Percentiles rank a stretch among this genome's conserved stretches.
Evolutionary conservation across 2,113 vertebrate species (phyloP).

Genomic region (Tetrax tetrax): DNA sequence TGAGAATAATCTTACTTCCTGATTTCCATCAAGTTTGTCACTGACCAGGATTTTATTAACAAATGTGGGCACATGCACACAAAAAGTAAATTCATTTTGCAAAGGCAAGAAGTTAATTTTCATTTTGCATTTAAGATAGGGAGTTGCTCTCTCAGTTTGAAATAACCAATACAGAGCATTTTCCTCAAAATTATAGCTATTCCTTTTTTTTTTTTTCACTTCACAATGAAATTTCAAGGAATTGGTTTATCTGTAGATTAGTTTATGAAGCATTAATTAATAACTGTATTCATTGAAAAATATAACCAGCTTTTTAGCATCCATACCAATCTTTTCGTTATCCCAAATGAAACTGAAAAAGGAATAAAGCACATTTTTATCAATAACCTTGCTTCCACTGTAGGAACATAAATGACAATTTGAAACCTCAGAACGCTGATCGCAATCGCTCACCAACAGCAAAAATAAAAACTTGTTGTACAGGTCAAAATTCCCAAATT

Average conservation of each 20-base stretch:
- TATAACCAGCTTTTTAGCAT: not conserved
- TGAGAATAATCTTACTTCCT: not conserved
- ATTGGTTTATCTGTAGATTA: not conserved
- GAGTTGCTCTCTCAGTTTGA: not conserved
- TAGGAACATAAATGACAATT: not conserved
- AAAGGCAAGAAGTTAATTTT: not conserved
- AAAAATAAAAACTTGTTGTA: not conserved
- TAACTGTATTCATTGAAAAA: not conserved
- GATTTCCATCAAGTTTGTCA: not conserved
- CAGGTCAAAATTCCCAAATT: not conserved
- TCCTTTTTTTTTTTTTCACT: not conserved
- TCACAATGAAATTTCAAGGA: not conserved
- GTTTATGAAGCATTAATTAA: constrained; percentile 15
- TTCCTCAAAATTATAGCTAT: not conserved
- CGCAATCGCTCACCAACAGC: not conserved
- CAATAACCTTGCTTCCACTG: not conserved
- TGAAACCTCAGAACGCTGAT: not conserved
- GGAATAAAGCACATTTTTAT: not conserved
- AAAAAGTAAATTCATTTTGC: not conserved
- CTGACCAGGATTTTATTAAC: not conserved
- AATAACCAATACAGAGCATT: not conserved
- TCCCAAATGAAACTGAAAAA: not conserved
- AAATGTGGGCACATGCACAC: not conserved
- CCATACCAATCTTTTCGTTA: not conserved
- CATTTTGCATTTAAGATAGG: not conserved